Conservation (phyloP, 2,113 vertebrate species). For the Podarcis cretensis region DNA sequence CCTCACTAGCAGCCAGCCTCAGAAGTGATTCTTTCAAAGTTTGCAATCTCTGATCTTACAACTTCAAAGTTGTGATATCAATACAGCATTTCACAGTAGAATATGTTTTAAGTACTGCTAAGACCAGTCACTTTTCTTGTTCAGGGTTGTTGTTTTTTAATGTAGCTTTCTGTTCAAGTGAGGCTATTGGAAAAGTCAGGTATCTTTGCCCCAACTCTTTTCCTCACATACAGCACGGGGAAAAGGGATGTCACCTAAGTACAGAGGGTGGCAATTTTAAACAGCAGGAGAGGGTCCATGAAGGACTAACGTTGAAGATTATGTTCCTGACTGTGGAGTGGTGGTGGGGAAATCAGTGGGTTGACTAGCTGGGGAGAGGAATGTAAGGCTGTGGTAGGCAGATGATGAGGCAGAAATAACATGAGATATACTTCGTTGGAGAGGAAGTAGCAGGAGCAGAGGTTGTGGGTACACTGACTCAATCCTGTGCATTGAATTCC, state of each 20-base stretch:
- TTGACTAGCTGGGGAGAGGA: background rate
- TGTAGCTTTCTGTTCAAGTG: background rate
- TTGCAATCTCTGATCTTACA: background rate
- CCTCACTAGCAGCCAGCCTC: background rate
- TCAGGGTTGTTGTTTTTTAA: background rate
- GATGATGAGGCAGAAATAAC: background rate
- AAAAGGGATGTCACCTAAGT: too few species aligned
- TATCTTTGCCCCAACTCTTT: background rate
- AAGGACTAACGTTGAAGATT: background rate
- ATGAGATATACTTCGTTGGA: background rate
- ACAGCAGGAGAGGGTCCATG: background rate
- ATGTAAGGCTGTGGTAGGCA: background rate
- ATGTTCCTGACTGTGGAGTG: background rate
- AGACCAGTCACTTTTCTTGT: background rate
- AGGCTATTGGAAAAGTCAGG: background rate
- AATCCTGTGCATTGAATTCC: background rate
- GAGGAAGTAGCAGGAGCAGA: background rate
- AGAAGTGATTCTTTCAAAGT: too few species aligned
- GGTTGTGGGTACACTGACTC: background rate
- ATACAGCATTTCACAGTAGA: background rate
- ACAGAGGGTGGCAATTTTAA: background rate
- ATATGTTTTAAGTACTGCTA: background rate
- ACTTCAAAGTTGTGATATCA: background rate
- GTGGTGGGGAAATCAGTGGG: too few species aligned
- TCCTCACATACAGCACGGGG: background rate